Evolutionary conservation across 2,888 invertebrate genomes (phyloP).

Genomic region (Operophtera brumata): DNA sequence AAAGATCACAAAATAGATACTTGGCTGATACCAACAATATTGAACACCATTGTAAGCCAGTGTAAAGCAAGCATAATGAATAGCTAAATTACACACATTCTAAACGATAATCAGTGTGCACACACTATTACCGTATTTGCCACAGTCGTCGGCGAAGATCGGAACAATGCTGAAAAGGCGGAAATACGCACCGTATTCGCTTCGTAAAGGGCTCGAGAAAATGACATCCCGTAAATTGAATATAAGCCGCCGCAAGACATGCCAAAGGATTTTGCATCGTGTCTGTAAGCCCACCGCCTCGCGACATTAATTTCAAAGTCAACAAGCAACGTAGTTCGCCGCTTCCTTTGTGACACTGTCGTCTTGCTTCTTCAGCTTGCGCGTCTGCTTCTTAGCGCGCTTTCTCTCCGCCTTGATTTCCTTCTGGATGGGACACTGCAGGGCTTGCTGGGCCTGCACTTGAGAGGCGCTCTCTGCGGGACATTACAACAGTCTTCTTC

Average conservation of each 20-base stretch:
- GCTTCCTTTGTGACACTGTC: neutral
- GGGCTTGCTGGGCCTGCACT: conserved; percentile 14
- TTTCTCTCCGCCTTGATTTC: conserved; percentile 22
- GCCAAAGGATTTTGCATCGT: neutral
- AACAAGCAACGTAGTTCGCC: conserved; percentile 7
- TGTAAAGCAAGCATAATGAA: conserved; percentile 7
- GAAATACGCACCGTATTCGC: neutral
- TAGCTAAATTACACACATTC: neutral
- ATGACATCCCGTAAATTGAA: neutral
- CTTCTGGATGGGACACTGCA: conserved; percentile 14
- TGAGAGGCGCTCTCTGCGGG: conserved; percentile 24
- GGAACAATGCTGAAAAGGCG: neutral
- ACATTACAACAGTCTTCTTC: conserved; percentile 29
- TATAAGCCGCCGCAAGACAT: neutral
- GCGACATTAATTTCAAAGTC: neutral
- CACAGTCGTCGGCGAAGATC: neutral
- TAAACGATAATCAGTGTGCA: neutral
- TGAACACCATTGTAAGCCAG: neutral
- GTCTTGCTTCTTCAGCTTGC: conserved; percentile 21
- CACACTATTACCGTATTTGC: conserved; percentile 7
- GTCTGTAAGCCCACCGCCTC: neutral
- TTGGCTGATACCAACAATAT: too few species aligned
- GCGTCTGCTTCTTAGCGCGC: conserved; percentile 19
- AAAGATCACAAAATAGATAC: too few species aligned
- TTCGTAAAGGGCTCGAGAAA: neutral